A percentile compares a stretch with the other conserved stretches of the same genome.
Conservation (phyloP, 2,797 vertebrate genomes). For the Acanthopagrus latus region DNA sequence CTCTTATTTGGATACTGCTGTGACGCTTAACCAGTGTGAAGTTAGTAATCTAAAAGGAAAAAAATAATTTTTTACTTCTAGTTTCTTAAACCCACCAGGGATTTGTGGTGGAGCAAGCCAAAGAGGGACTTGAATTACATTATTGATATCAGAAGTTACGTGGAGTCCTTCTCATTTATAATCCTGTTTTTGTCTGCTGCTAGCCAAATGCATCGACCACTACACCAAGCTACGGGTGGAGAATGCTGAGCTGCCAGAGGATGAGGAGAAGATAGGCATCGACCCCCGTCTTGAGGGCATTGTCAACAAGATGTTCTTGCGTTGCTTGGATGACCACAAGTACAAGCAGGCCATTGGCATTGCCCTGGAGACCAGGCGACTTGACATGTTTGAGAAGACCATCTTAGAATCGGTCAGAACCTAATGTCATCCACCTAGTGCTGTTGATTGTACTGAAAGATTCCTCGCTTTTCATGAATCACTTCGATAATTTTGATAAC, state of each 20-base stretch:
- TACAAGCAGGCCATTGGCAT: conserved; percentile 99
- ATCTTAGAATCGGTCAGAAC: conserved; percentile 92
- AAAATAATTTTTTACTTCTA: neutral
- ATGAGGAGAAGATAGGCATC: conserved; percentile 93
- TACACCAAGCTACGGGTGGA: conserved; percentile 98
- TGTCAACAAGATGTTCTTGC: conserved; percentile 99
- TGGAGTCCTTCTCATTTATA: neutral
- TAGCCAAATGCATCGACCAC: conserved; percentile 99
- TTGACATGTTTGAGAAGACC: conserved; percentile 98
- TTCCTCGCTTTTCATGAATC: neutral
- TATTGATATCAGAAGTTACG: neutral
- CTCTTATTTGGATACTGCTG: neutral
- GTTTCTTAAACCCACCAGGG: neutral
- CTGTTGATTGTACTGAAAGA: neutral
- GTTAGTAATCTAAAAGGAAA: neutral
- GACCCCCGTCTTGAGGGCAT: conserved; percentile 97
- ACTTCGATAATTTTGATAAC: neutral
- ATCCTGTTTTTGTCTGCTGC: conserved; percentile 25
- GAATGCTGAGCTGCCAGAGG: conserved; percentile 95
- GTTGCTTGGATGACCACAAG: conserved; percentile 97
- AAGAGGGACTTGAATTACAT: neutral
- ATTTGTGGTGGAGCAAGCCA: conserved; percentile 4
- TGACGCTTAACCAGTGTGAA: neutral
- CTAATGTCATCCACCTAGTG: neutral
- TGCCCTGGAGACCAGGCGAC: conserved; percentile 94